Evolutionary conservation across 2,113 vertebrate species (phyloP).

Genomic region (Neogobius melanostomus): DNA sequence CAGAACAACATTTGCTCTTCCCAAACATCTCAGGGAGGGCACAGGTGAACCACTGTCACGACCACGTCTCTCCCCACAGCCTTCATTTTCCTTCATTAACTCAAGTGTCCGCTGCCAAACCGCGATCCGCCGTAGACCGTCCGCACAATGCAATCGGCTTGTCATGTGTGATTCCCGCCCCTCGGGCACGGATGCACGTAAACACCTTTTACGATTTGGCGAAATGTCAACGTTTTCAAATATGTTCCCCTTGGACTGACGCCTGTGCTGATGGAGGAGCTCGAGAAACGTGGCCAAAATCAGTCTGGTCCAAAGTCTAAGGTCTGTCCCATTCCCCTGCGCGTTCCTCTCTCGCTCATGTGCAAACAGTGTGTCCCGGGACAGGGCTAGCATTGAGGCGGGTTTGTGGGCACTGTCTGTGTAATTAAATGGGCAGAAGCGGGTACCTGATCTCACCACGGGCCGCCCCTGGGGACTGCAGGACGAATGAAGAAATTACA

Average conservation of each 20-base stretch:
- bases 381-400: slow-evolving; percentile 77
- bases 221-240: slow-evolving; percentile 46
- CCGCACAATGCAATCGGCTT: slow-evolving; percentile 47
- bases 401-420: slow-evolving; percentile 73
- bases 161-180: slow-evolving; percentile 57
- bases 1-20: slow-evolving; percentile 53
- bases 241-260: slow-evolving; percentile 53
- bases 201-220: slow-evolving; percentile 69
- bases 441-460: slow-evolving; percentile 68
- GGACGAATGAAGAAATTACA: slow-evolving; percentile 75
- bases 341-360: slow-evolving; percentile 44
- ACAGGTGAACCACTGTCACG: slow-evolving; percentile 34
- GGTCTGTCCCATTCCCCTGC: slow-evolving; percentile 37
- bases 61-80: slow-evolving; percentile 7
- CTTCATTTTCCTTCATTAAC: slow-evolving; percentile 23
- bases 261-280: slow-evolving; percentile 56
- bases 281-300: slow-evolving; percentile 53
- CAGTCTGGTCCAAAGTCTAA: slow-evolving; percentile 47
- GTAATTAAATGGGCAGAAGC: slow-evolving; percentile 72
- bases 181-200: slow-evolving; percentile 52
- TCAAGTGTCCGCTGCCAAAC: slow-evolving; percentile 25
- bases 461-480: slow-evolving; percentile 56
- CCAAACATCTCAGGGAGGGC: slow-evolving; percentile 44
- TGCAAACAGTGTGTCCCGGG: slow-evolving; percentile 55
- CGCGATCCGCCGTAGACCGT: slow-evolving; percentile 4